Conservation (phyloP, 2,797 vertebrate species). For the Chaetodon trifasciatus region DNA sequence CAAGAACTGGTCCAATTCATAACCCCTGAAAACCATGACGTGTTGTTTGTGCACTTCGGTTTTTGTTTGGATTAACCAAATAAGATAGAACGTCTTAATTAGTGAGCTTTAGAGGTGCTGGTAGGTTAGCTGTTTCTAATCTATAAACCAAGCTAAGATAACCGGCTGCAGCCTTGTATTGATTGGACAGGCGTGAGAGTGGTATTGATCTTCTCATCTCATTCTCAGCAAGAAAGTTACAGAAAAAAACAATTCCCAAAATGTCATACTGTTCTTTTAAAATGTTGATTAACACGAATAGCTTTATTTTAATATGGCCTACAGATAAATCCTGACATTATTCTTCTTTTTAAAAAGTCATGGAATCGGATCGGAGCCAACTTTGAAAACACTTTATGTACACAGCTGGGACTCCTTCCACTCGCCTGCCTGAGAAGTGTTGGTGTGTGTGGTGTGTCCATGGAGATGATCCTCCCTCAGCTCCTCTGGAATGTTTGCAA, state of each 20-base stretch:
- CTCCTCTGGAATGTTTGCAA: slow-evolving; percentile 84
- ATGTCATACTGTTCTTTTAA: not conserved
- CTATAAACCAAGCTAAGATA: not conserved
- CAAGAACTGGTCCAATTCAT: not conserved
- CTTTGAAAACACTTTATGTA: slow-evolving; percentile 66
- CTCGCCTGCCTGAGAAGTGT: slow-evolving; percentile 55
- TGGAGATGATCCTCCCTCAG: slow-evolving; percentile 81
- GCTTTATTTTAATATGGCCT: slow-evolving; percentile 1
- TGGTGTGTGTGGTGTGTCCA: slow-evolving; percentile 66
- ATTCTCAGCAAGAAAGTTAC: not conserved
- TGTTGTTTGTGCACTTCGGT: not conserved
- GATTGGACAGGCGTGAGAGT: not conserved
- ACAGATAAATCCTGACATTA: slow-evolving; percentile 2
- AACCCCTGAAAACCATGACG: not conserved
- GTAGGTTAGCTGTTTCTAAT: not conserved
- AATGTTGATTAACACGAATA: not conserved
- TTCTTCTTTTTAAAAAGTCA: not conserved
- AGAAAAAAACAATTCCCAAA: not conserved
- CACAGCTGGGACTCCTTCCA: slow-evolving; percentile 77
- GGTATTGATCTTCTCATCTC: slow-evolving; percentile 3
- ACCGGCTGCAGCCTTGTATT: slow-evolving; percentile 1
- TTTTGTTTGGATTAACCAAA: not conserved
- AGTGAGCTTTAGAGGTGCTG: not conserved
- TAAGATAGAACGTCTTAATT: slow-evolving; percentile 2
- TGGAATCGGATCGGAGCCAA: slow-evolving; percentile 29